Conservation (phyloP, 2,797 vertebrate genomes). For the Muscicapa striata region DNA sequence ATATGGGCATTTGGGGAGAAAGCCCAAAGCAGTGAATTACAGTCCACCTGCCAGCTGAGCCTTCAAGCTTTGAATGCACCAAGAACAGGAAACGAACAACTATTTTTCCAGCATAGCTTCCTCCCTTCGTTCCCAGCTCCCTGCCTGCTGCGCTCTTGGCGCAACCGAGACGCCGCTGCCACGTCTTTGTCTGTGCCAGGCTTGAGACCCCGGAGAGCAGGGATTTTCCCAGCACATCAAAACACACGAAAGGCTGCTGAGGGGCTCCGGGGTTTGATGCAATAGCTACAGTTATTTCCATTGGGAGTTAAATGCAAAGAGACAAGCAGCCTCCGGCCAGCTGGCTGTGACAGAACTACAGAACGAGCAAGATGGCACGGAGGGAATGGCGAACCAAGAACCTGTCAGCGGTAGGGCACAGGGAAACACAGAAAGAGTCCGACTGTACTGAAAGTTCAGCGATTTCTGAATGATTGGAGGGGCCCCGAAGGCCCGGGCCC, state of each 20-base stretch:
- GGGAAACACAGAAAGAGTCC: neutral
- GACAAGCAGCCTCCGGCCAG: neutral
- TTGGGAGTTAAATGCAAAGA: neutral
- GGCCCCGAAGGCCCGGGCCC: neutral
- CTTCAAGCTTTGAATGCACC: neutral
- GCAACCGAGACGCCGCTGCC: neutral
- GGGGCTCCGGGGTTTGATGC: neutral
- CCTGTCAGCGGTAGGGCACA: neutral
- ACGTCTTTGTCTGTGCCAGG: constrained; percentile 65
- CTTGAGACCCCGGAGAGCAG: neutral
- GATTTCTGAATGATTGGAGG: neutral
- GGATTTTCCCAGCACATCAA: neutral
- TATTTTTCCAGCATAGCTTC: neutral
- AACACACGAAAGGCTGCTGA: neutral
- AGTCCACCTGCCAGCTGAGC: constrained; percentile 13
- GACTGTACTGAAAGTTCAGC: neutral
- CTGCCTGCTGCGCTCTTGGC: neutral
- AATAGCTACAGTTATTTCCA: neutral
- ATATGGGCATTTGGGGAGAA: neutral
- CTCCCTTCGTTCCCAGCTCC: neutral
- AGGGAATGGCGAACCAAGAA: neutral
- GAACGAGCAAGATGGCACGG: neutral
- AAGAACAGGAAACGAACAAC: neutral
- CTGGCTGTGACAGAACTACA: neutral
- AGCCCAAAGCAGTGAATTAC: neutral